Evolutionary conservation across 2,113 vertebrate species (phyloP).

Genomic region (Poeciliopsis turrubarensis): DNA sequence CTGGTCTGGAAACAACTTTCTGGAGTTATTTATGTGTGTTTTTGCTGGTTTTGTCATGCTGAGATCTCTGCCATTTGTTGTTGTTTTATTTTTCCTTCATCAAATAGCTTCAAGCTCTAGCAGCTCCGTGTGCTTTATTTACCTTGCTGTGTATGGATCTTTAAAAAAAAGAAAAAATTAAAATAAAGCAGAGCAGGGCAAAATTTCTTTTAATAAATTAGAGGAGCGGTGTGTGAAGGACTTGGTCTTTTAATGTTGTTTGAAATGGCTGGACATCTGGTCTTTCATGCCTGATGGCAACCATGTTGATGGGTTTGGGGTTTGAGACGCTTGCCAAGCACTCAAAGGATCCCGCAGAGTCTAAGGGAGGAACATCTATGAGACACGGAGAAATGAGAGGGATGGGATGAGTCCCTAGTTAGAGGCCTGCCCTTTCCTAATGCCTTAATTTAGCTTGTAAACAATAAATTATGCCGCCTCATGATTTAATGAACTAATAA

Average conservation of each 20-base stretch:
- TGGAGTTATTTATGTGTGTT: constrained; percentile 45
- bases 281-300: constrained; percentile 38
- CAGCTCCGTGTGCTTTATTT: constrained; percentile 50
- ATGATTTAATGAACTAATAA: constrained; percentile 46
- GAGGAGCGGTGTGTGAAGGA: constrained; percentile 27
- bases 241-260: constrained; percentile 22
- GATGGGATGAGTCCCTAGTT: constrained; percentile 27
- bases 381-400: constrained; percentile 12
- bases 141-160: background rate
- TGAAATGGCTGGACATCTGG: constrained; percentile 28
- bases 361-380: constrained; percentile 22
- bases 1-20: constrained; percentile 44
- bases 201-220: constrained; percentile 20
- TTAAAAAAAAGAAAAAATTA: constrained; percentile 30
- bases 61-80: constrained; percentile 44
- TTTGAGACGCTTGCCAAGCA: constrained; percentile 49
- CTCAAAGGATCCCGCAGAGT: constrained; percentile 36
- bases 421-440: constrained; percentile 47
- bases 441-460: constrained; percentile 34
- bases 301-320: constrained; percentile 38
- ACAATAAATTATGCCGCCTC: constrained; percentile 33
- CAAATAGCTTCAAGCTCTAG: constrained; percentile 21
- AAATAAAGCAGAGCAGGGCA: background rate
- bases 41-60: constrained; percentile 42
- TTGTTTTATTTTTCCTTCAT: constrained; percentile 32